phyloP scores from a whole-genome alignment of 2,888 invertebrate genomes.

The Leptarthrus brevirostris region DNA sequence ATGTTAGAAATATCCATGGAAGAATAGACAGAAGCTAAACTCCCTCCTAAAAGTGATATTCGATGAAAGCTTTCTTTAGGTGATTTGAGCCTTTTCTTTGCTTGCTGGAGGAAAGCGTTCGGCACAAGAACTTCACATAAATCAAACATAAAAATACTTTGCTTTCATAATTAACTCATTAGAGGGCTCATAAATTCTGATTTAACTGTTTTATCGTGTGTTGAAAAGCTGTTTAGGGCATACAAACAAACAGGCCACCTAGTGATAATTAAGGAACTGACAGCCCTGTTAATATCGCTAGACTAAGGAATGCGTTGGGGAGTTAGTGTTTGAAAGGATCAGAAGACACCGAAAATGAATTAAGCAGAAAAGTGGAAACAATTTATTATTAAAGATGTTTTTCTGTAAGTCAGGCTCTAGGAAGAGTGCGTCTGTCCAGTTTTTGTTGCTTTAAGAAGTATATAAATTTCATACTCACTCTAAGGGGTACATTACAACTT shows the following conservation, averaged over 20 bases:
- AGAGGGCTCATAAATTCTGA: conserved; percentile 53
- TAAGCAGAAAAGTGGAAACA: no score
- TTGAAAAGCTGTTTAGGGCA: conserved; percentile 51
- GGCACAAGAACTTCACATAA: conserved; percentile 38
- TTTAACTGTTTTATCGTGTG: conserved; percentile 53
- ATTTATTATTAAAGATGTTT: no score
- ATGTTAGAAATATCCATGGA: not conserved
- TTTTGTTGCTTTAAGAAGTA: no score
- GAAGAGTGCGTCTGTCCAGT: no score
- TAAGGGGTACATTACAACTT: no score
- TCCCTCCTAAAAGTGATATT: no score
- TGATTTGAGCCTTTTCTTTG: not conserved
- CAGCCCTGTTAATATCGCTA: conserved; percentile 33
- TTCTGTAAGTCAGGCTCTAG: no score
- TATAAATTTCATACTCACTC: no score
- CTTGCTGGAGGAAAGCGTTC: not conserved
- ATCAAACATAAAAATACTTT: conserved; percentile 49
- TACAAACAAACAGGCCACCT: conserved; percentile 41
- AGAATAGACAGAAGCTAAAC: conserved; percentile 14
- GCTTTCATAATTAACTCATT: conserved; percentile 54
- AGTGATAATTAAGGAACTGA: conserved; percentile 45
- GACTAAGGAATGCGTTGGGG: not conserved
- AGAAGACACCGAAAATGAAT: no score
- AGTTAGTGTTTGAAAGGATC: no score
- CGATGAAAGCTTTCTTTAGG: not conserved